Evolutionary conservation across 1,140 invertebrate genomes (phyloP).

Genomic region (Antheraea pernyi): DNA sequence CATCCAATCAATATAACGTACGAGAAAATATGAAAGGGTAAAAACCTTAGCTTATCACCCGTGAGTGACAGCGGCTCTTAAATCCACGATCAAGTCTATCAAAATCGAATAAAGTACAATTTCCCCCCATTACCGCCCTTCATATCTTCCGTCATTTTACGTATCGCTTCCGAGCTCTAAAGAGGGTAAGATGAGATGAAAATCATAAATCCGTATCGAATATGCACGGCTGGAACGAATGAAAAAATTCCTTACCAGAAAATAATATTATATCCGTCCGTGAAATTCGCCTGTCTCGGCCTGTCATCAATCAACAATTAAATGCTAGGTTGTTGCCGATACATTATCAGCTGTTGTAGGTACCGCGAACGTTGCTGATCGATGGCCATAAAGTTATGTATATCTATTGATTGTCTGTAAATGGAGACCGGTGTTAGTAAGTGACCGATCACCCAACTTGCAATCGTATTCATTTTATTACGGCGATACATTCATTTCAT

Average conservation of each 20-base stretch:
- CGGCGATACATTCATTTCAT: not conserved
- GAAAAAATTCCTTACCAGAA: slow-evolving; percentile 46
- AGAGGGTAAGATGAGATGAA: slow-evolving; percentile 69
- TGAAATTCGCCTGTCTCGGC: slow-evolving; percentile 51
- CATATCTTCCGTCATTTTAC: slow-evolving; percentile 74
- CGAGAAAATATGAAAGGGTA: not conserved
- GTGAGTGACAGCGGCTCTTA: slow-evolving; percentile 59
- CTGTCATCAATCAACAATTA: slow-evolving; percentile 75
- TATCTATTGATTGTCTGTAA: slow-evolving; percentile 38
- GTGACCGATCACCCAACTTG: slow-evolving; percentile 42
- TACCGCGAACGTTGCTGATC: slow-evolving; percentile 57
- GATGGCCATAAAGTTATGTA: slow-evolving; percentile 57
- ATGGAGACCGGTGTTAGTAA: slow-evolving; percentile 39
- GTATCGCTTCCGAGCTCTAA: slow-evolving; percentile 72
- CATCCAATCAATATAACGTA: not conserved
- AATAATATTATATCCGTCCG: slow-evolving; percentile 51
- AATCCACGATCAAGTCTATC: slow-evolving; percentile 74
- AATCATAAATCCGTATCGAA: slow-evolving; percentile 74
- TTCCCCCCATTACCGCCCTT: slow-evolving; percentile 75
- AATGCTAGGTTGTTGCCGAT: slow-evolving; percentile 66
- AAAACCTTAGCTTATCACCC: slow-evolving; percentile 18
- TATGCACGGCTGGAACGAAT: slow-evolving; percentile 59
- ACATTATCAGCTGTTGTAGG: slow-evolving; percentile 56
- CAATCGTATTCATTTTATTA: slow-evolving; percentile 10
- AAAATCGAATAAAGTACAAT: slow-evolving; percentile 77